Percentiles rank a stretch among this genome's conserved stretches.
phyloP scores from a whole-genome alignment of 2,113 vertebrate genomes.

The Coryphaenoides rupestris region DNA sequence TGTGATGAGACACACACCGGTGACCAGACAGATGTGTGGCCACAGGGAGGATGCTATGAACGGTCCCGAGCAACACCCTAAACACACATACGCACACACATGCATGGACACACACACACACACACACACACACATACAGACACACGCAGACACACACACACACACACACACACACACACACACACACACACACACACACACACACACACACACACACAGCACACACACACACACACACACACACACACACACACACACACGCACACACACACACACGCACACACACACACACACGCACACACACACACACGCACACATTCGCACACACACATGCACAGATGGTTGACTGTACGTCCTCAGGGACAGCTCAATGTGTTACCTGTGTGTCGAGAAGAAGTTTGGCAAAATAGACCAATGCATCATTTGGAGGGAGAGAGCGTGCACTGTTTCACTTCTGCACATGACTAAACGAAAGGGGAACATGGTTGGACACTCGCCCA shows the following conservation, averaged over 20 bases:
- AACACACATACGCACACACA: constrained; percentile 6
- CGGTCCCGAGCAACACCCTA: constrained; percentile 15
- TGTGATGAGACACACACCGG: constrained; percentile 7
- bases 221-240: constrained; percentile 1
- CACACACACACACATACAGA: constrained; percentile 1
- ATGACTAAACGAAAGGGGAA: too few species aligned
- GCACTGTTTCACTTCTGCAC: too few species aligned
- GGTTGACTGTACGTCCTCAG: not conserved
- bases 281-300: too few species aligned
- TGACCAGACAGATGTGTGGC: constrained; percentile 42
- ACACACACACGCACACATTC: too few species aligned
- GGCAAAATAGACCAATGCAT: too few species aligned
- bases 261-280: too few species aligned
- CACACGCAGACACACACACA: constrained; percentile 6
- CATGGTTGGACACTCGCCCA: too few species aligned
- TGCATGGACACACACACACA: constrained; percentile 7
- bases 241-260: too few species aligned
- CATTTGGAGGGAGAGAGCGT: too few species aligned
- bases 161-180: not conserved
- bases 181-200: constrained; percentile 20
- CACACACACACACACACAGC: not conserved
- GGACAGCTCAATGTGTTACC: not conserved
- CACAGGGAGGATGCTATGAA: constrained; percentile 12
- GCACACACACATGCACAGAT: not conserved
- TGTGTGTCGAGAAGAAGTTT: too few species aligned